Percentiles rank a stretch among this genome's conserved stretches.
Conservation (phyloP, 2,113 vertebrate genomes). For the Cricetomys ansorgei region DNA sequence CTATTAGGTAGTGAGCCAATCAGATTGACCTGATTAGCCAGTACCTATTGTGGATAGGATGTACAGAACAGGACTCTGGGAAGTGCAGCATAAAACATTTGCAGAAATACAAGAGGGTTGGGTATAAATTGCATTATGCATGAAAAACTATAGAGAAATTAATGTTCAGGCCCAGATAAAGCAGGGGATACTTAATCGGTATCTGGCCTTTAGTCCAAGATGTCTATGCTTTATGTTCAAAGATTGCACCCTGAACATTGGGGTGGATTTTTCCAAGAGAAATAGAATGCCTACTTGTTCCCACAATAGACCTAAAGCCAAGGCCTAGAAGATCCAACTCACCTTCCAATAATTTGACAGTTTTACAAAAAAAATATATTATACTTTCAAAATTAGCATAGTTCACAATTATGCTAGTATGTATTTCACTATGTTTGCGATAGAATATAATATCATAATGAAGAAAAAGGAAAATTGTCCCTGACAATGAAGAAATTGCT, state of each 20-base stretch:
- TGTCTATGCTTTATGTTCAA: not conserved
- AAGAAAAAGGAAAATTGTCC: not conserved
- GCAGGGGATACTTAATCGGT: not conserved
- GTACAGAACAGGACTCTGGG: not conserved
- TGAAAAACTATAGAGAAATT: not conserved
- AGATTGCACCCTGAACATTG: not conserved
- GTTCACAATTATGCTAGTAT: not conserved
- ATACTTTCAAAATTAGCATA: not conserved
- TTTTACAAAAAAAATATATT: constrained; percentile 17
- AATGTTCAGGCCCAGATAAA: not conserved
- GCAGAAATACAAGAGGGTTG: not conserved
- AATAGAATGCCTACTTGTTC: not conserved
- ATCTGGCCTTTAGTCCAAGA: not conserved
- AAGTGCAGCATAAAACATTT: not conserved
- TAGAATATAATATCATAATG: not conserved
- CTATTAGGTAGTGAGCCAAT: no score
- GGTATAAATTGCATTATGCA: not conserved
- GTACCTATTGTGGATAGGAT: not conserved
- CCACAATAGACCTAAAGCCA: not conserved
- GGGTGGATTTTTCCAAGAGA: not conserved
- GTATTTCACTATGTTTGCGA: not conserved
- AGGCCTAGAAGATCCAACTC: not conserved
- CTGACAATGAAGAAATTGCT: not conserved
- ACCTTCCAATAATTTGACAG: not conserved
- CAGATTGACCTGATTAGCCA: not conserved